Evolutionary conservation across 2,797 vertebrate species (phyloP).

Genomic region (Channallabes apus): DNA sequence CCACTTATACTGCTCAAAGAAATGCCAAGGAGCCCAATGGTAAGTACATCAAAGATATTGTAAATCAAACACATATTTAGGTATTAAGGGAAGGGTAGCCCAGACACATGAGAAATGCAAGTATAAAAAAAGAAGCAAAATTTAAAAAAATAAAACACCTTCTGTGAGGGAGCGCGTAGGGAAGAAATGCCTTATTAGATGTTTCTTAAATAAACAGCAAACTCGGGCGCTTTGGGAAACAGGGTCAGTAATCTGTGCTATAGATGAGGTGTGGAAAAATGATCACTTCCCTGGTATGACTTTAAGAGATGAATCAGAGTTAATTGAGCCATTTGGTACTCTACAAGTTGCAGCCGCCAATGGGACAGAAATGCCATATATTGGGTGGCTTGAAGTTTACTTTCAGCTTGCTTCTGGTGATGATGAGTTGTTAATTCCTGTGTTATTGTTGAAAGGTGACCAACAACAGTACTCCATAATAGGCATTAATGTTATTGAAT

Average conservation of each 20-base stretch:
- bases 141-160: background rate
- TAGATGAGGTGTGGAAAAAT: no score
- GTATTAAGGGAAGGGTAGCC: no score
- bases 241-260: slow-evolving; percentile 44
- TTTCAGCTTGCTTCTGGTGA: background rate
- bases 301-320: background rate
- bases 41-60: background rate
- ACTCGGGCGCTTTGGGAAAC: slow-evolving; percentile 42
- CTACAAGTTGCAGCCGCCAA: slow-evolving; percentile 1
- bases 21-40: background rate
- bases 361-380: slow-evolving; percentile 34
- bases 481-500: slow-evolving; percentile 3
- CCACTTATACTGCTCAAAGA: background rate
- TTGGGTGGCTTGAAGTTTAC: slow-evolving; percentile 27
- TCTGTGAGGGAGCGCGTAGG: background rate
- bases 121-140: no score
- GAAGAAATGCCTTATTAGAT: slow-evolving; percentile 13
- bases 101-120: no score
- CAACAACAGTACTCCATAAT: slow-evolving; percentile 16
- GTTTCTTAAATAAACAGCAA: background rate
- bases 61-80: no score
- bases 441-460: slow-evolving; percentile 21
- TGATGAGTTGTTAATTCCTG: background rate
- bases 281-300: background rate
- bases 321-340: background rate